Percentiles rank a stretch among this genome's conserved stretches.
Conservation (phyloP, 2,888 invertebrate species). For the Acrobasis repandana region DNA sequence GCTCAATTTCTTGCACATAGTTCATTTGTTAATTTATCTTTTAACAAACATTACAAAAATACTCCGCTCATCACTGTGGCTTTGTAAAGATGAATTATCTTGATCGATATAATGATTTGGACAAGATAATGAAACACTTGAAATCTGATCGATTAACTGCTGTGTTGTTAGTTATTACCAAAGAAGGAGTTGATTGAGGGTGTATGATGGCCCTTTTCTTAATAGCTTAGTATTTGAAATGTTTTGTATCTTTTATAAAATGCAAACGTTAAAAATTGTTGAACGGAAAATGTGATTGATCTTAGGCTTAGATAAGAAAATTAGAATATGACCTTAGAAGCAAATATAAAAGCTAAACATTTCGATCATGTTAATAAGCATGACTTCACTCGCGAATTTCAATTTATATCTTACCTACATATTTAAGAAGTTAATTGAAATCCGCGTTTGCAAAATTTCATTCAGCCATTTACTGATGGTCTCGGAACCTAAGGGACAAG, state of each 20-base stretch:
- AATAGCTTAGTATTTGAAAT: conserved; percentile 73
- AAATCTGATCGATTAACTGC: conserved; percentile 62
- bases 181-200: conserved; percentile 72
- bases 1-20: conserved; percentile 70
- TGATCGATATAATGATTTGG: conserved; percentile 25
- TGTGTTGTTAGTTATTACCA: conserved; percentile 78
- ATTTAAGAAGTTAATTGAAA: conserved; percentile 3
- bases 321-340: conserved; percentile 42
- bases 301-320: conserved; percentile 69
- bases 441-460: neutral
- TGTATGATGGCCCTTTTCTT: conserved; percentile 61
- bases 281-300: conserved; percentile 73
- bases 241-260: conserved; percentile 80
- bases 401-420: neutral
- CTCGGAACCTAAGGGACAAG: neutral
- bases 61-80: conserved; percentile 24
- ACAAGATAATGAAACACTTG: conserved; percentile 51
- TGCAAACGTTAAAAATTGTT: conserved; percentile 70
- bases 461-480: neutral
- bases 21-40: conserved; percentile 51
- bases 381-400: conserved; percentile 26
- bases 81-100: conserved; percentile 13
- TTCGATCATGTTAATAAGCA: conserved; percentile 8
- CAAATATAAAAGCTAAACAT: conserved; percentile 29
- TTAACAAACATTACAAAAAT: conserved; percentile 38